Evolutionary conservation across 2,113 vertebrate genomes (phyloP), one percentile per base, ranked within the genome.

Genomic region (Phalacrocorax aristotelis): DNA sequence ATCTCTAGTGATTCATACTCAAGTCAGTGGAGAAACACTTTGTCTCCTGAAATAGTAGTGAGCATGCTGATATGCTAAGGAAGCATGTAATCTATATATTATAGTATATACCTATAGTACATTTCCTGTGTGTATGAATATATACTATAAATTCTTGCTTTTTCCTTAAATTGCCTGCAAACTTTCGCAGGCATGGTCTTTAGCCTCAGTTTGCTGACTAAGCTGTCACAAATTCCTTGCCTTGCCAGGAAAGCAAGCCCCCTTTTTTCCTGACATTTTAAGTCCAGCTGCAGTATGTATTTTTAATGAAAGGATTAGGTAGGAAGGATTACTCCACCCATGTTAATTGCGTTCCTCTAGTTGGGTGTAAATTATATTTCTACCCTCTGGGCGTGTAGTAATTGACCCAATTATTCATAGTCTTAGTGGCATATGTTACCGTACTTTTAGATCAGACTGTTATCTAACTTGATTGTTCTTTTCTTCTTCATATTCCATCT

Each of bases 241-340:
- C 82, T 70, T 97, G 72, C 74, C 75, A 51, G 61, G 51, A 86
- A 80, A 83, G 81, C 46, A 51, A 66, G 44, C 48, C 64, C 57
- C 74, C 27, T 75, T 83, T 87, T 93, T 93, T 83, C 80, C 80
- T 89, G 62, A 65, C 38, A 77, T 55, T 84, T 0, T 76, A 85
- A 90, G 83, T 96, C 82, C 83, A 93, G 54, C 75, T 96, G 86
- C 65, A 48, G 87, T 94, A 69, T 93, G 9, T 90, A 70, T 93
- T 94, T 92, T 76, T 95, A 97, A 96, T 92, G 81, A 94, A 95
- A 83, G 77, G 94, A 93, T 96, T 95, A 95, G 58, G 66, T 93
- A 92, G 94, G 68, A 95, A 94, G 80, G 76, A 96, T 96, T 96
- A 92, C 95, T 95, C 95, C 93, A 94, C 96, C 96, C 94, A 80